Conservation (phyloP, 1,140 invertebrate genomes). For the Cataglyphis hispanica region DNA sequence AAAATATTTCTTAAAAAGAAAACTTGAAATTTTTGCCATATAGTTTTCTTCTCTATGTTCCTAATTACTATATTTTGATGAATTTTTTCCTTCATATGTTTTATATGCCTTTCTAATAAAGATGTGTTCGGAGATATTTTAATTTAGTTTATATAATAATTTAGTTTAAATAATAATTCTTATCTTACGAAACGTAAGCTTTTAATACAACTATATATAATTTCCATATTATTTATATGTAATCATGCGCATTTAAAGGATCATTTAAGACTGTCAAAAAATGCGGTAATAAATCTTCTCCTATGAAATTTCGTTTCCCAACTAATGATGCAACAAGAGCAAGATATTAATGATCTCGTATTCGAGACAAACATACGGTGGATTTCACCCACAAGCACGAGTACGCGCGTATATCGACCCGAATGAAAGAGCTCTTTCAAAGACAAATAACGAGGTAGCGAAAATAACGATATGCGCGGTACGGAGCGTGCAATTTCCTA, state of each 20-base stretch:
- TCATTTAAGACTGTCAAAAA: not conserved
- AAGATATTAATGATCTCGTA: slow-evolving; percentile 41
- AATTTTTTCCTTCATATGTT: not conserved
- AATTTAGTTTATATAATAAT: not conserved
- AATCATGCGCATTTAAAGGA: not conserved
- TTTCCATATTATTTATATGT: slow-evolving; percentile 2
- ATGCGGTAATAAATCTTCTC: not conserved
- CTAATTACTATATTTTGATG: not conserved
- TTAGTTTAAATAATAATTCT: not conserved
- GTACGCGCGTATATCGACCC: not conserved
- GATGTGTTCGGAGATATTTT: not conserved
- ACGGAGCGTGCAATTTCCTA: slow-evolving; percentile 72
- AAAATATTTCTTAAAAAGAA: not conserved
- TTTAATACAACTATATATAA: not conserved
- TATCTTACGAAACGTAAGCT: not conserved
- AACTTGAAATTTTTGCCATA: not conserved
- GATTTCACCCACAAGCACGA: slow-evolving; percentile 1
- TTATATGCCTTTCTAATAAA: not conserved
- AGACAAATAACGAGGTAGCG: slow-evolving; percentile 58
- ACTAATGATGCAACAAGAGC: slow-evolving; percentile 33
- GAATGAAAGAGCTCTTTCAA: slow-evolving; percentile 49
- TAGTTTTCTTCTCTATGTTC: not conserved
- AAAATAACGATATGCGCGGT: slow-evolving; percentile 47
- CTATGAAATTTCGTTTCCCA: slow-evolving; percentile 12
- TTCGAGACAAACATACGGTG: slow-evolving; percentile 1